Percentiles rank a stretch among this genome's conserved stretches.
Evolutionary conservation across 2,888 invertebrate species (phyloP).

Genomic region (Sphecodes monilicornis): DNA sequence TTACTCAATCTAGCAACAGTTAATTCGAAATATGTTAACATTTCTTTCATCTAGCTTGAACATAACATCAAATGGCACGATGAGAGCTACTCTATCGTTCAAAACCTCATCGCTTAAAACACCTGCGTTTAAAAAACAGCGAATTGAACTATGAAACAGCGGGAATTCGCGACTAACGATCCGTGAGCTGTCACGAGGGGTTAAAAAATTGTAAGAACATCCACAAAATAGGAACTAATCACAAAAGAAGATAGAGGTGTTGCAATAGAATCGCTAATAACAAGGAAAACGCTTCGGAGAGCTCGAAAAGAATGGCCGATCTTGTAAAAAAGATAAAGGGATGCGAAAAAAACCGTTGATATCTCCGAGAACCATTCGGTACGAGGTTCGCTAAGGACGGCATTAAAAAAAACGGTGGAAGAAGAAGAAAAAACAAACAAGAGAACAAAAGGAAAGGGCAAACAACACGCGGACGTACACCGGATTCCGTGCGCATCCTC

Average conservation of each 20-base stretch:
- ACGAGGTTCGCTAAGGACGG: conserved; percentile 29
- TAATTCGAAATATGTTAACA: background rate
- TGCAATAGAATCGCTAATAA: background rate
- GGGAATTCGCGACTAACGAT: background rate
- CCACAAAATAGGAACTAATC: background rate
- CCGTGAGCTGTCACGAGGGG: conserved; percentile 24
- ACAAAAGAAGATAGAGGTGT: background rate
- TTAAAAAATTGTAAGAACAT: conserved; percentile 9
- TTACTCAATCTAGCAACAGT: background rate
- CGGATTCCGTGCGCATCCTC: conserved; percentile 54
- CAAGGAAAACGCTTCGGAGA: conserved; percentile 2
- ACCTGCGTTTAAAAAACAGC: background rate
- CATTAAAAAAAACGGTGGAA: background rate
- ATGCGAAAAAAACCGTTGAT: conserved; percentile 15
- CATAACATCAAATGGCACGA: background rate
- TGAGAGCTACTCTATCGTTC: background rate
- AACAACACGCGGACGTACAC: conserved; percentile 43
- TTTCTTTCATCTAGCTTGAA: background rate
- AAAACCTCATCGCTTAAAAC: background rate
- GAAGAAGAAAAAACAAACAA: background rate
- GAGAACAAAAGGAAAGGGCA: conserved; percentile 27
- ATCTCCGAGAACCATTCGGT: conserved; percentile 33
- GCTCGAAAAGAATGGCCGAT: background rate
- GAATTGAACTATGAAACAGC: background rate
- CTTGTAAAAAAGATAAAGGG: too few relatives aligned